A percentile compares a stretch with the other conserved stretches of the same genome.
phyloP scores from a whole-genome alignment of 2,888 invertebrate species.

The Protonemura montana region DNA sequence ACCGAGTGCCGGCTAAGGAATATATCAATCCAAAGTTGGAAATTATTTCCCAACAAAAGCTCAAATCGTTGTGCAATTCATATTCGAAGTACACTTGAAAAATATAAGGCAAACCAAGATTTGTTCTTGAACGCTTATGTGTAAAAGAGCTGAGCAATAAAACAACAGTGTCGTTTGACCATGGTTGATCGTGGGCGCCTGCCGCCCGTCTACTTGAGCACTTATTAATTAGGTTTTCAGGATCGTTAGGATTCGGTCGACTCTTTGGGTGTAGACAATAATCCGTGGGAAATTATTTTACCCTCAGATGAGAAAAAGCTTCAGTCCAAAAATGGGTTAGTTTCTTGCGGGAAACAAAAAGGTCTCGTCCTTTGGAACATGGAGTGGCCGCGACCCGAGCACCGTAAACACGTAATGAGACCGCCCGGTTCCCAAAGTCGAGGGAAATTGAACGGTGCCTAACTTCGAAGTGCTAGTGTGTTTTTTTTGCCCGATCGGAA shows the following conservation, averaged over 20 bases:
- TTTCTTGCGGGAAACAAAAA: neutral
- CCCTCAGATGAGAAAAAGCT: neutral
- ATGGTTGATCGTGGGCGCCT: too few relatives aligned
- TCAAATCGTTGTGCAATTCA: too few relatives aligned
- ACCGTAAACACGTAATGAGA: neutral
- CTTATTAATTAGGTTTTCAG: neutral
- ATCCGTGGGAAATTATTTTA: constrained; percentile 1
- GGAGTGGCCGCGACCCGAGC: neutral
- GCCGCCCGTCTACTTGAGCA: neutral
- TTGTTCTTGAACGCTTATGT: too few relatives aligned
- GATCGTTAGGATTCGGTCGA: neutral
- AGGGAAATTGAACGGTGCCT: too few relatives aligned
- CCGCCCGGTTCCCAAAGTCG: neutral
- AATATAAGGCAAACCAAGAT: too few relatives aligned
- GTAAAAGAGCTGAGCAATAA: too few relatives aligned
- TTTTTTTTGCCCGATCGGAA: neutral
- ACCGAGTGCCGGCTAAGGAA: too few relatives aligned
- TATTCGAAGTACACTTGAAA: too few relatives aligned
- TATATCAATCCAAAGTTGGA: too few relatives aligned
- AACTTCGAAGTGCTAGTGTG: neutral
- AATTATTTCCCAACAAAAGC: too few relatives aligned
- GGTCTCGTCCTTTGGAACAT: neutral
- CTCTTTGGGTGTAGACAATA: neutral
- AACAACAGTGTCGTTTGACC: too few relatives aligned
- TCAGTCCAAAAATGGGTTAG: neutral